Evolutionary conservation across 2,113 vertebrate species (phyloP).

Genomic region (Oryzias woworae): DNA sequence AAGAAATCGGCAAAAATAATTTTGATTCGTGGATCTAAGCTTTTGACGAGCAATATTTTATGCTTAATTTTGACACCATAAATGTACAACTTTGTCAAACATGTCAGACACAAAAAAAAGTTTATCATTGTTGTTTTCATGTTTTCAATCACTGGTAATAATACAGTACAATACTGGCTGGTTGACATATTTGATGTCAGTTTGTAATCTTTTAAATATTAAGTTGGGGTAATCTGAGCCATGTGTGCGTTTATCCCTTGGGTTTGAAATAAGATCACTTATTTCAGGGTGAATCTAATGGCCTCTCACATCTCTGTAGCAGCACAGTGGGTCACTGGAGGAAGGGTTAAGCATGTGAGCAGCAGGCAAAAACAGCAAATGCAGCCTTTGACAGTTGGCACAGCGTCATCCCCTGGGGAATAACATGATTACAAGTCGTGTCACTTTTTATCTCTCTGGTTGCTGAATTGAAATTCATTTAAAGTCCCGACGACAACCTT

Average conservation of each 20-base stretch:
- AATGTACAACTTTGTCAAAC: no score
- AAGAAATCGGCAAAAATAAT: no score
- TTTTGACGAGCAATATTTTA: no score
- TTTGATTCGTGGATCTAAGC: no score
- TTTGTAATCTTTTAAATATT: background rate
- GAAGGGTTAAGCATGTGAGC: slow-evolving; percentile 27
- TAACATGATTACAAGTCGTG: slow-evolving; percentile 4
- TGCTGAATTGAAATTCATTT: slow-evolving; percentile 10
- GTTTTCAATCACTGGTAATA: no score
- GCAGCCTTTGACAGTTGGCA: background rate
- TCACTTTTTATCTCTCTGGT: background rate
- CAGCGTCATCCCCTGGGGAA: slow-evolving; percentile 10
- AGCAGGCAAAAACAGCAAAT: slow-evolving; percentile 2
- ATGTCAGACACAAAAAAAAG: no score
- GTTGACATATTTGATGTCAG: no score
- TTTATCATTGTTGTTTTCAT: no score
- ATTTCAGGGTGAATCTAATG: background rate
- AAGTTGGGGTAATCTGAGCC: background rate
- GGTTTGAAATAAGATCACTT: no score
- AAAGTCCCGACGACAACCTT: background rate
- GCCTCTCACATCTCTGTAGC: background rate
- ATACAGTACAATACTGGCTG: no score
- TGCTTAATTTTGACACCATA: no score
- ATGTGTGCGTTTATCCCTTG: no score
- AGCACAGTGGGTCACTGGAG: background rate